Base-by-base conservation (phyloP, 2,888 invertebrate species). In the Yponomeuta evonymella region DNA sequence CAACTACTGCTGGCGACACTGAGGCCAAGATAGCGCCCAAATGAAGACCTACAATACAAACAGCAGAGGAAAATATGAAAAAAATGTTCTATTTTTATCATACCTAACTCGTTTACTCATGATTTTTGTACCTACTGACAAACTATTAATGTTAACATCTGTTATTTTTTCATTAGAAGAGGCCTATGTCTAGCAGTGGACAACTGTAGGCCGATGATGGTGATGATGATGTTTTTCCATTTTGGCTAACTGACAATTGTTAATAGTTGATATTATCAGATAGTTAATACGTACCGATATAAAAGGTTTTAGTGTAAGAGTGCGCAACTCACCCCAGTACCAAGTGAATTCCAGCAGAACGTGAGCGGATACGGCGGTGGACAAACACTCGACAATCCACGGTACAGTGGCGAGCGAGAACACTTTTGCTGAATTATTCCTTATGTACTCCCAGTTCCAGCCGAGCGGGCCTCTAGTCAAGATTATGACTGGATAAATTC, bases 1-100 rank as follows among this genome's bases (percentile, higher is more conserved):
- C 98, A 6, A 99, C 96, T 4, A 99, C 97, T 1, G 99, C 99
- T 4, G 99, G 98, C 0, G 98, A 98, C 1, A 99, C 98, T 2
- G 98, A 99, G 0, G 98, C 96, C 71, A 98, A 92, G 70, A 97
- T 95, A 70, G 96, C 94, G 10, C 98, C 98, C 51, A 98, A 92
- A 75, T 98, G 94, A 71, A 97, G 93, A 62, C 94, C 94, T 94
- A 8, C 43, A 8, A 8, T 43, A 6, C 43, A 43, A 8, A 43
- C 43, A 43, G 43, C 5, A 8, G 43, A 43, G 43, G 6, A 43
- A 43, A 43, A 43, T 8, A 43, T 43, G 43, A 23, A 23, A 23
- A 23, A 23, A 23, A 23, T 23, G 23, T 23, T n/a, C n/a, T n/a
- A n/a, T n/a, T n/a, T n/a, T n/a, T 23, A 23, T 23, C 23, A 23